Percentiles rank a stretch among this genome's conserved stretches.
Evolutionary conservation across 2,113 vertebrate genomes (phyloP).

Genomic region (Cacatua alba): DNA sequence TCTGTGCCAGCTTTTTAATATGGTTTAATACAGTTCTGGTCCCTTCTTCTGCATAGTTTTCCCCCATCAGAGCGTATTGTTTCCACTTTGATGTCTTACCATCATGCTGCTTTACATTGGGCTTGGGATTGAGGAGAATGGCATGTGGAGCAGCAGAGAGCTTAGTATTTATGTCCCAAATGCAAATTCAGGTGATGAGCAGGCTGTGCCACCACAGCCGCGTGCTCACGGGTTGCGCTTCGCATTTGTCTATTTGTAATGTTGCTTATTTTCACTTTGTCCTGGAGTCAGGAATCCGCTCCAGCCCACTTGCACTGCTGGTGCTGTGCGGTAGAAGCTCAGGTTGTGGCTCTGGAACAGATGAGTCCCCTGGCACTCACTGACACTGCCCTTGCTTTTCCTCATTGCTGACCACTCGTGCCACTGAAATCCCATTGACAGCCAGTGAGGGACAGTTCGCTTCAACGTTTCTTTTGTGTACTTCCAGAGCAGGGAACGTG

Average conservation of each 20-base stretch:
- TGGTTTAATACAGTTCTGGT: slow-evolving; percentile 16
- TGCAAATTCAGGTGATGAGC: neutral
- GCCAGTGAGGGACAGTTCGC: neutral
- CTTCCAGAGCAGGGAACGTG: neutral
- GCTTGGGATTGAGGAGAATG: neutral
- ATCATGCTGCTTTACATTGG: neutral
- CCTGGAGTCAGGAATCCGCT: neutral
- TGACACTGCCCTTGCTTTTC: neutral
- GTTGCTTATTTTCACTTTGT: neutral
- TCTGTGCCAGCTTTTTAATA: slow-evolving; percentile 28
- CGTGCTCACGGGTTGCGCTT: neutral
- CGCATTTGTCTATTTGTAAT: neutral
- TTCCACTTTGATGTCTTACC: neutral
- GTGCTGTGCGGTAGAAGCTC: neutral
- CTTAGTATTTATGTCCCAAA: neutral
- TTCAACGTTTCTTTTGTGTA: neutral
- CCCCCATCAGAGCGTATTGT: neutral
- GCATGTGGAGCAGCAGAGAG: neutral
- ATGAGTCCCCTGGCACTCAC: neutral
- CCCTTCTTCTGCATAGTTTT: neutral
- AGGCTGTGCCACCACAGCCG: neutral
- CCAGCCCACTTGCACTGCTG: neutral
- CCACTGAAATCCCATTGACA: neutral
- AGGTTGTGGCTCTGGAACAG: neutral
- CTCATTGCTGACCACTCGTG: neutral